phyloP scores from a whole-genome alignment of 2,888 invertebrate species.

The Synanthedon vespiformis region DNA sequence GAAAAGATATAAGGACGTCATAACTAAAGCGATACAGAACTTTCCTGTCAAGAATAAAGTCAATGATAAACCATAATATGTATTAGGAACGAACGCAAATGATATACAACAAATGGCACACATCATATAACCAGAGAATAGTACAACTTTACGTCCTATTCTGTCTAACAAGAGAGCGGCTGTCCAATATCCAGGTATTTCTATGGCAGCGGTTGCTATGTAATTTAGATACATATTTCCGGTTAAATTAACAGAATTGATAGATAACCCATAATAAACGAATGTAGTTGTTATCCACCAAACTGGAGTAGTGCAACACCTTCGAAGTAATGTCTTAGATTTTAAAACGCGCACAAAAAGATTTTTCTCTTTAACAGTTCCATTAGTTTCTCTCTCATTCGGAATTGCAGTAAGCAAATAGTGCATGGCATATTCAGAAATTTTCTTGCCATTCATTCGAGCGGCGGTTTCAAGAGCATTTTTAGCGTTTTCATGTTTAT shows the following conservation, averaged over 20 bases:
- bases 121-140: constrained; percentile 43
- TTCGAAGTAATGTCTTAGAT: constrained; percentile 66
- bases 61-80: constrained; percentile 33
- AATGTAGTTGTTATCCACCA: constrained; percentile 84
- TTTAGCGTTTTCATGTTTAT: constrained; percentile 72
- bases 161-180: constrained; percentile 74
- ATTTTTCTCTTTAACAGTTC: constrained; percentile 13
- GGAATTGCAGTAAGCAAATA: constrained; percentile 40
- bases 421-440: constrained; percentile 56
- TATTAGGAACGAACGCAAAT: constrained; percentile 59
- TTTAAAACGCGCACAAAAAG: constrained; percentile 54
- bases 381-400: constrained; percentile 15
- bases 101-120: constrained; percentile 65
- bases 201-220: constrained; percentile 73
- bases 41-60: constrained; percentile 73
- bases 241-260: constrained; percentile 79
- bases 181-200: constrained; percentile 78
- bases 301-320: constrained; percentile 76
- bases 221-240: constrained; percentile 84
- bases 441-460: constrained; percentile 66
- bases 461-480: constrained; percentile 72
- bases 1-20: constrained; percentile 75
- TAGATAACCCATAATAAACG: constrained; percentile 82
- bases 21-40: constrained; percentile 74
- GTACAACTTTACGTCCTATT: constrained; percentile 63